phyloP scores from a whole-genome alignment of 2,797 vertebrate species.

The Lerista edwardsae region DNA sequence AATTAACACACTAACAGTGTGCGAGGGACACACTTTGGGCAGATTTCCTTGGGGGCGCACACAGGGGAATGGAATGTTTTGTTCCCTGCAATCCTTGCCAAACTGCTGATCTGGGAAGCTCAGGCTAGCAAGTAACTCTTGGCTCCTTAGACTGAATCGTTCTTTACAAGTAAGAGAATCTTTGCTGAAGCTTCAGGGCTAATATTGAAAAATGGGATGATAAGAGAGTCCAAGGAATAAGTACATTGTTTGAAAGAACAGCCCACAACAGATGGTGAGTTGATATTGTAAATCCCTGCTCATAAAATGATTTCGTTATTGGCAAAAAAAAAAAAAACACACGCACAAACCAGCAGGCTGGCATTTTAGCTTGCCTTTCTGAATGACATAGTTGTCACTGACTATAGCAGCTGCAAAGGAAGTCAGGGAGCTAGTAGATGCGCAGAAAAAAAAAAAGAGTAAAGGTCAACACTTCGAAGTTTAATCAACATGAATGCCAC shows the following conservation, averaged over 20 bases:
- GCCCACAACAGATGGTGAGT: constrained; percentile 22
- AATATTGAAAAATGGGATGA: background rate
- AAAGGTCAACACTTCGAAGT: constrained; percentile 1
- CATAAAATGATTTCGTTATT: constrained; percentile 40
- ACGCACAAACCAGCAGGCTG: constrained; percentile 43
- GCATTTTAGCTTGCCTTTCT: constrained; percentile 26
- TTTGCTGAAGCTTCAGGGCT: constrained; percentile 4
- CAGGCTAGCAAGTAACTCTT: background rate
- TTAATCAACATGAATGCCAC: constrained; percentile 20
- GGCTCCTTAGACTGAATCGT: constrained; percentile 12
- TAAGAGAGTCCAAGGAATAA: constrained; percentile 22
- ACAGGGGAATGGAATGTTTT: background rate
- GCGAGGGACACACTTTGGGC: background rate
- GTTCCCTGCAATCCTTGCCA: background rate
- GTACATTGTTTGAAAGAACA: constrained; percentile 25
- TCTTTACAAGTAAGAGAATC: constrained; percentile 25
- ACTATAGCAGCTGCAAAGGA: background rate
- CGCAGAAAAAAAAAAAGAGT: background rate
- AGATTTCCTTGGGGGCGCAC: background rate
- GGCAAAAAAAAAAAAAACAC: constrained; percentile 36
- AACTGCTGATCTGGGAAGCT: background rate
- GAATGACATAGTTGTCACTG: constrained; percentile 31
- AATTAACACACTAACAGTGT: too few species aligned
- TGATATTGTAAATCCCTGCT: constrained; percentile 42
- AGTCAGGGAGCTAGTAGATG: background rate